Conservation (phyloP, 1,140 invertebrate species). For the Trinorchestia longiramus region DNA sequence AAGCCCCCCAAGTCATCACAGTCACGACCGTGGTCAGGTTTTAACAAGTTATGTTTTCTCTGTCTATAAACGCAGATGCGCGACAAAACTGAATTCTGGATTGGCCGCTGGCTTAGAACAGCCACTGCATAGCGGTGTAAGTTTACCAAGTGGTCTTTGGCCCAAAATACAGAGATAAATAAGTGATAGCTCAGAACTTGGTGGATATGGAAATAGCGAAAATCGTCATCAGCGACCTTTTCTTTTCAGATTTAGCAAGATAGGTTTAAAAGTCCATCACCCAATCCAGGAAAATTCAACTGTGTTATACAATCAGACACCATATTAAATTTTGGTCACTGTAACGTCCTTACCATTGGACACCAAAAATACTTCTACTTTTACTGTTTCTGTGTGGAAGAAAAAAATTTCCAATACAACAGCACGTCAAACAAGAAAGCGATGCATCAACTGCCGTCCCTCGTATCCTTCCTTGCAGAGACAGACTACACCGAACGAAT, state of each 20-base stretch:
- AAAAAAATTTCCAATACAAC: too few relatives aligned
- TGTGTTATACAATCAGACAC: not conserved
- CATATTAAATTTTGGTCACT: not conserved
- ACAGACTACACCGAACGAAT: not conserved
- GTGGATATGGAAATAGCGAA: not conserved
- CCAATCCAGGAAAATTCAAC: not conserved
- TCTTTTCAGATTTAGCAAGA: not conserved
- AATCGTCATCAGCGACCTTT: not conserved
- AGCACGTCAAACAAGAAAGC: too few relatives aligned
- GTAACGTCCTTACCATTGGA: not conserved
- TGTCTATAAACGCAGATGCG: too few relatives aligned
- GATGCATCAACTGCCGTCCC: too few relatives aligned
- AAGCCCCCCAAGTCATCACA: too few relatives aligned
- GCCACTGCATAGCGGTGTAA: too few relatives aligned
- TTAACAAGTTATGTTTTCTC: too few relatives aligned
- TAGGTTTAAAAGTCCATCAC: not conserved
- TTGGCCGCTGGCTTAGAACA: too few relatives aligned
- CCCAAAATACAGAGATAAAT: not conserved
- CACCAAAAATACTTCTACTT: not conserved
- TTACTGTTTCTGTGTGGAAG: not conserved
- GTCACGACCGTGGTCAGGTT: too few relatives aligned
- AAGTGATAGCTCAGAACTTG: not conserved
- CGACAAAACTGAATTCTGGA: too few relatives aligned
- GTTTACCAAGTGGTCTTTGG: too few relatives aligned
- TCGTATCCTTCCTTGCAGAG: not conserved